Base-by-base conservation (phyloP, 2,888 invertebrate species). In the Drosophila trichaetosa region DNA sequence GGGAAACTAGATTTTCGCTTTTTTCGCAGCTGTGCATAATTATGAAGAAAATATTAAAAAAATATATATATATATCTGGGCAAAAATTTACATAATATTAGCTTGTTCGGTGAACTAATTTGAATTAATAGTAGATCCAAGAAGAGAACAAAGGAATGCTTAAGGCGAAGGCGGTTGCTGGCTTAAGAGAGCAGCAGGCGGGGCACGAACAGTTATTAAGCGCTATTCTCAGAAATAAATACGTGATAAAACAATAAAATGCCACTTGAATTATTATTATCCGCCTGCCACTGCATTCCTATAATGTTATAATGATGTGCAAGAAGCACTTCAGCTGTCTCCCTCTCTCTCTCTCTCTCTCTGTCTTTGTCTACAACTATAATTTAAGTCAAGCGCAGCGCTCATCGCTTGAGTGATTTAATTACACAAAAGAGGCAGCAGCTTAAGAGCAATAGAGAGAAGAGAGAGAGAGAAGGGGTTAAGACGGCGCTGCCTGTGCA, bases 391-490 rank as follows among this genome's bases (percentile, higher is more conserved):
- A 71, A 76, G 74, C 66, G 67, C 69, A 40, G 24, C 65, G 59
- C 73, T 83, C 85, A 85, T 82, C 80, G 87, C 80, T 89, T 66
- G 87, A 87, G 87, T 89, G 87, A 87, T 87, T 87, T 87, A 89
- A 87, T 87, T 87, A 89, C 87, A 79, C 71, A 69, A 76, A 79
- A 69, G 71, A 56, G 53, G 46, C 58, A 42, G 54, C 49, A 63
- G 62, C 64, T 42, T 49, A 59, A 24, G 73, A 64, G 48, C 42
- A 53, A 40, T 29, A 34, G 29, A n/a, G 31, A n/a, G 27, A 65
- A 31, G 27, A 27, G 51, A 4, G 13, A 46, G 33, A 4, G n/a
- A 31, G 48, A 54, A 63, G 53, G 54, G 54, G 62, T 52, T 58
- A 57, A 40, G 56, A 61, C 56, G 60, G n/a, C 49, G 56, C 56